Percentiles rank a stretch among this genome's conserved stretches.
Conservation (phyloP, 2,888 invertebrate genomes). For the Sipha maydis region DNA sequence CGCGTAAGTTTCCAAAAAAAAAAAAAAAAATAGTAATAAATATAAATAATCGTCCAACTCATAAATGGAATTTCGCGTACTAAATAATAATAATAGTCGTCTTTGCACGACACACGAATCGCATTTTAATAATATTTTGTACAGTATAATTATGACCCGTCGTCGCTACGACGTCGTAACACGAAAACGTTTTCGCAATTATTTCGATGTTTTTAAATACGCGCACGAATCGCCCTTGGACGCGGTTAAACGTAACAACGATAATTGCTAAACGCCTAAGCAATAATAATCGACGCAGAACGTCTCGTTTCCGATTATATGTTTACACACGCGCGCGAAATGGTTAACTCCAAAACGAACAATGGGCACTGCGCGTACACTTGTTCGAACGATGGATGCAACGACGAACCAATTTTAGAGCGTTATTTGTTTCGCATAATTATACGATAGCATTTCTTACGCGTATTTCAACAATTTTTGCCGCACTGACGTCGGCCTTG, state of each 20-base stretch:
- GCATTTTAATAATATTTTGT: not conserved
- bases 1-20: not conserved
- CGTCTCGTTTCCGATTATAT: not conserved
- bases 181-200: constrained; percentile 42
- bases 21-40: not conserved
- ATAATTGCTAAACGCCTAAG: not conserved
- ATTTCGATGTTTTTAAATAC: not conserved
- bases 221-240: constrained; percentile 6
- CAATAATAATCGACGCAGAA: not conserved
- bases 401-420: no score
- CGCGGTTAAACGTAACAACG: not conserved
- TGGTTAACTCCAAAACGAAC: not conserved
- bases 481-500: no score
- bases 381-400: no score
- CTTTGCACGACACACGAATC: not conserved
- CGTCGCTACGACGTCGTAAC: not conserved
- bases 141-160: not conserved
- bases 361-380: not conserved
- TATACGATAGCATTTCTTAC: no score
- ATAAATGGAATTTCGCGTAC: no score
- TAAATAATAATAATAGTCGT: not conserved
- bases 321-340: not conserved
- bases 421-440: no score
- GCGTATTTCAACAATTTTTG: no score
- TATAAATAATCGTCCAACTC: no score